Evolutionary conservation across 1,140 invertebrate species (phyloP), one percentile per base, ranked within the genome.

Genomic region (Chironomus striatipennis): DNA sequence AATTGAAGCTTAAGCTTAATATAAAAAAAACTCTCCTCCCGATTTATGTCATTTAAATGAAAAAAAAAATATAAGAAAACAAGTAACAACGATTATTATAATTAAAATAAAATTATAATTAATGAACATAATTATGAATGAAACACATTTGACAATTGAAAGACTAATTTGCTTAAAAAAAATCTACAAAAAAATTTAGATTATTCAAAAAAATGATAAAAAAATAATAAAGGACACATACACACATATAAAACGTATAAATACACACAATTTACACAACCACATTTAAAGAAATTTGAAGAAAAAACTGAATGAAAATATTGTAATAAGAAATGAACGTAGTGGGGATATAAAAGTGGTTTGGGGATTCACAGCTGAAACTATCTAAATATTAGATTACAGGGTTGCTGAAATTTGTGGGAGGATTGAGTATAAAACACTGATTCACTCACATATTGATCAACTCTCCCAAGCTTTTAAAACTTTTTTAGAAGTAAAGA

Each of bases 21-120:
- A 75, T n/a, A 47, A 70, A 70, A 70, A 70, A 17, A 70, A 70
- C 47, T 57, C 47, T 57, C n/a, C 47, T 57, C 47, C 47, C 47
- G 47, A 57, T 57, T 57, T 15, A 57, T 57, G 47, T 57, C 47
- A 57, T 57, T 15, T n/a, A n/a, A 57, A 57, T 57, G 47, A n/a
- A 57, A 57, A 47, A 47, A 47, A 47, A n/a, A 47, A 8, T 47
- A 47, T 47, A 15, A n/a, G n/a, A n/a, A n/a, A 2, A 34, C 12
- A 57, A 57, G 47, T 57, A 57, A 57, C 47, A 57, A 57, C 47
- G 47, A 57, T 57, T 57, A 57, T 57, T 57, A 57, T 57, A 57
- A 57, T n/a, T 47, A 47, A 4, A 3, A 57, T 57, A 57, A 57
- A 12, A 57, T 34, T 57, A 57, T 12, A 57, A 34, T 34, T 34